Evolutionary conservation across 2,797 vertebrate genomes (phyloP), one percentile per base, ranked within the genome.

Genomic region (Hippoglossus hippoglossus): DNA sequence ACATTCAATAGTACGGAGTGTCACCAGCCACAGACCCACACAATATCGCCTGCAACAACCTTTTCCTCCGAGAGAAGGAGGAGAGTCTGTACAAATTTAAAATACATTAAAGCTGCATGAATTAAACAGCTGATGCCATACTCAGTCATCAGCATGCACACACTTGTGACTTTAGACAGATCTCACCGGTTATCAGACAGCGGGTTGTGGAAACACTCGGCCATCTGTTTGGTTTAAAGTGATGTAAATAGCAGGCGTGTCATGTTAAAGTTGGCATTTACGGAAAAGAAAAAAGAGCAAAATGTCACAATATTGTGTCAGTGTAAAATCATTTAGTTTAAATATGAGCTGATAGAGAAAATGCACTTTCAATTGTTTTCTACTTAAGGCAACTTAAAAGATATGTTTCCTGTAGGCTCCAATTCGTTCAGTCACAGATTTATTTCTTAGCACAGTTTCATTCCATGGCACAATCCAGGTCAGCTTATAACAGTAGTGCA

Each of bases 371-470:
- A 47, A 7, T 47, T 6, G 46, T 18, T 47, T 47, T 49, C 8
- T 49, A n/a, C 47, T 21, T 49, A 7, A 49, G 19, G 5, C 19
- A 10, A 49, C 46, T 47, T 2, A 6, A 19, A 3, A 36, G 16
- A 62, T 8, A 22, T 24, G 41, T 69, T 56, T 67, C 26, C 61
- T 28, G 22, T 22, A 64, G 46, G 6, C 54, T 75, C 51, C 22
- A 47, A 31, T 67, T 65, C 18, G 31, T 53, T 68, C 69, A 64
- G 46, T 87, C 66, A 12, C 19, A n/a, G 52, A 74, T 90, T 90
- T 79, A 82, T 89, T 89, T 87, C 39, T 78, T 73, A 82, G 53
- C 75, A 80, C 67, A 78, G 64, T 82, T 73, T 82, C 68, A 80
- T 34, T 77, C 52, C 54, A 79, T 65, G 62, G 68, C 71, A 82